Conservation (phyloP, 2,797 vertebrate species). For the Trematocara caparti region DNA sequence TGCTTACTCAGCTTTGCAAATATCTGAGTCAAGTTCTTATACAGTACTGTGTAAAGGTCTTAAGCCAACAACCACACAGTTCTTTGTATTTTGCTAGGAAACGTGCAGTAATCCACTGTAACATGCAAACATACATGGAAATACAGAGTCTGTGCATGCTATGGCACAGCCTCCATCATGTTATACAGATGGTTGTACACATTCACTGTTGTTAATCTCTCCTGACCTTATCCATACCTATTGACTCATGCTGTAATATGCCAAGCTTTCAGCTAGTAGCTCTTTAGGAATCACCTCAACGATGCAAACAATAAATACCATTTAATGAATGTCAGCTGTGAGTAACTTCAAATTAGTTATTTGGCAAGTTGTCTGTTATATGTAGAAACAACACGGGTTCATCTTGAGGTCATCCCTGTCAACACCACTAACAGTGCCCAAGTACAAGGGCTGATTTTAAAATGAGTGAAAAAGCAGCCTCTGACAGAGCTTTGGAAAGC, state of each 20-base stretch:
- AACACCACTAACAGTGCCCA: not conserved
- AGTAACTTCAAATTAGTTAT: not conserved
- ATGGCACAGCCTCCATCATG: not conserved
- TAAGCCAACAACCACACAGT: not conserved
- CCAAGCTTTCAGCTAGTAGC: not conserved
- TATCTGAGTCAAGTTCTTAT: not conserved
- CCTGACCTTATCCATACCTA: not conserved
- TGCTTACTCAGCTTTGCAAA: not conserved
- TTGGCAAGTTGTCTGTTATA: not conserved
- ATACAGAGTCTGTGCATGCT: not conserved
- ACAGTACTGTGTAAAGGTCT: not conserved
- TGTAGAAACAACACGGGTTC: not conserved
- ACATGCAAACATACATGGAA: not conserved
- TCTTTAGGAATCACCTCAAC: not conserved
- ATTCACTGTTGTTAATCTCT: not conserved
- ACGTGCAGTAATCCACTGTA: not conserved
- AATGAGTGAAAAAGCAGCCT: not conserved
- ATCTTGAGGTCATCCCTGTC: not conserved
- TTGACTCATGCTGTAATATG: not conserved
- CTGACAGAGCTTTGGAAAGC: not conserved
- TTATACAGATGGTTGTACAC: not conserved
- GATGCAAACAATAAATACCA: not conserved
- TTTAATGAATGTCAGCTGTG: not conserved
- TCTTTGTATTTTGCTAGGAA: not conserved
- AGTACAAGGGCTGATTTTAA: not conserved